phyloP scores from a whole-genome alignment of 2,797 vertebrate genomes.

The Eptatretus atami region DNA sequence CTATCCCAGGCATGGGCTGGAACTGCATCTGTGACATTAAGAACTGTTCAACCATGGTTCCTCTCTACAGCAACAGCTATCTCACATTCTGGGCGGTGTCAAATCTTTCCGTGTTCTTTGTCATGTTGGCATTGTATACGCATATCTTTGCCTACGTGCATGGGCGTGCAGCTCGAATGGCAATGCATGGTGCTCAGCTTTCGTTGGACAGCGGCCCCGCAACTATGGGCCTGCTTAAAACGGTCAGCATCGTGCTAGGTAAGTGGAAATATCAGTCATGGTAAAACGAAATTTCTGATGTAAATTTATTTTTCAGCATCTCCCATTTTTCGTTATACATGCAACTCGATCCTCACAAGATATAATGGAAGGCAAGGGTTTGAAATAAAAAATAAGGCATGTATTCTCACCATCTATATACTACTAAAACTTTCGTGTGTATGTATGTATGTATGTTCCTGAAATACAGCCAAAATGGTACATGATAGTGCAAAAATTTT shows the following conservation, averaged over 20 bases:
- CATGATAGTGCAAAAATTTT: too few relatives aligned
- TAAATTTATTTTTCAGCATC: too few relatives aligned
- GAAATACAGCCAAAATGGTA: too few relatives aligned
- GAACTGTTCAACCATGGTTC: constrained; percentile 85
- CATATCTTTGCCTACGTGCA: constrained; percentile 96
- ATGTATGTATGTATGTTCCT: too few relatives aligned
- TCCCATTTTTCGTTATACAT: too few relatives aligned
- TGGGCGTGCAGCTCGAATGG: constrained; percentile 97
- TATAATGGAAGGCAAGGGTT: too few relatives aligned
- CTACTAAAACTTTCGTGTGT: too few relatives aligned
- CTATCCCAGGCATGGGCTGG: constrained; percentile 89
- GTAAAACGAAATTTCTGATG: too few relatives aligned
- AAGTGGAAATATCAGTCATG: constrained; percentile 12
- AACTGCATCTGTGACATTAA: constrained; percentile 72
- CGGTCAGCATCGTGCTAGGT: constrained; percentile 87
- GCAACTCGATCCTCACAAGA: too few relatives aligned
- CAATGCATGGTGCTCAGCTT: constrained; percentile 56
- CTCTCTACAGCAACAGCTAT: constrained; percentile 91
- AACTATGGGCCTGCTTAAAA: constrained; percentile 98
- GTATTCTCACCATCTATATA: too few relatives aligned
- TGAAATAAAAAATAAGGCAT: too few relatives aligned
- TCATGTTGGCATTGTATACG: constrained; percentile 94
- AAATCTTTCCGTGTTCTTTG: constrained; percentile 80
- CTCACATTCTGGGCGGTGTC: constrained; percentile 94
- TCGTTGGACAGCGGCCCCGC: constrained; percentile 73